These are phyloP conservation scores for Thereva unica DNA, from an alignment of 2,888 invertebrate genomes.

Conservation along the genomic window DNA sequence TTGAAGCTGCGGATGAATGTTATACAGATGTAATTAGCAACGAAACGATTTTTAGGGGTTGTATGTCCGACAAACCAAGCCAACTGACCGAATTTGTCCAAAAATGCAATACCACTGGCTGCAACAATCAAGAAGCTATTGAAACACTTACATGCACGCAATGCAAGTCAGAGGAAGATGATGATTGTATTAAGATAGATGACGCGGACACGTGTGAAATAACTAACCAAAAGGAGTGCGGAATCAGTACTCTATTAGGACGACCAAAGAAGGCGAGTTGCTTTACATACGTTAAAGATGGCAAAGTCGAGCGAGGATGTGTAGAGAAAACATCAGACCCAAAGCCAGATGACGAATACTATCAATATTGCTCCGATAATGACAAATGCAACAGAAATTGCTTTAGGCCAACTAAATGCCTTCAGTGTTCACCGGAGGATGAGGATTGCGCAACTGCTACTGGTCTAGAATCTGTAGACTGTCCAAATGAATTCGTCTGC, in stretches of 20 bases:
- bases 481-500: no score
- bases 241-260: background rate
- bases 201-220: background rate
- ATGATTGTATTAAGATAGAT: background rate
- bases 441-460: background rate
- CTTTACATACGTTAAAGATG: background rate
- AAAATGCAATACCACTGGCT: background rate
- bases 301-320: background rate
- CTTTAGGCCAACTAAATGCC: no score
- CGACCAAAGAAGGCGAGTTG: background rate
- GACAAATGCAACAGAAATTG: background rate
- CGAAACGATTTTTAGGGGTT: background rate
- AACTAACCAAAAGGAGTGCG: no score
- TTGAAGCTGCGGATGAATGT: slow-evolving; percentile 9
- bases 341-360: background rate
- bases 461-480: no score
- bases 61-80: background rate
- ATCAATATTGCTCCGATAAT: background rate
- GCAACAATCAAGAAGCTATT: slow-evolving; percentile 3
- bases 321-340: background rate
- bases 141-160: background rate
- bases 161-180: background rate
- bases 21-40: background rate
- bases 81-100: background rate
- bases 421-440: background rate